Evolutionary conservation across 2,113 vertebrate species (phyloP).

Genomic region (Erythrocercus mccallii): DNA sequence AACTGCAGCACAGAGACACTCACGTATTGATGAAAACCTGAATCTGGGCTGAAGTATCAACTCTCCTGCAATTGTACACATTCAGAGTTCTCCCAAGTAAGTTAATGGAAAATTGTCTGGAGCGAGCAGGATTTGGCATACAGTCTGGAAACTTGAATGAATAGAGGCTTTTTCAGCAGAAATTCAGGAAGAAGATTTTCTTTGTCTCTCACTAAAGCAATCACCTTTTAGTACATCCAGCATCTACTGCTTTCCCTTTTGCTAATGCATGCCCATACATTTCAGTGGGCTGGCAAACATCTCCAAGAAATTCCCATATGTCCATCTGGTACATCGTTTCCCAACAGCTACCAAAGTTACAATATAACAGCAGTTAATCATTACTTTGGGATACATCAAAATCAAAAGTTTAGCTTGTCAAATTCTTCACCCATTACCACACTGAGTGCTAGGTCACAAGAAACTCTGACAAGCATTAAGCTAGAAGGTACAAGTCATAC

Average conservation of each 20-base stretch:
- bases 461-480: neutral
- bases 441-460: neutral
- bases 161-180: neutral
- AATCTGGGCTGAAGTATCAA: neutral
- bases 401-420: neutral
- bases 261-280: neutral
- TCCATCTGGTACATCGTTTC: neutral
- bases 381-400: neutral
- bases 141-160: neutral
- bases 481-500: neutral
- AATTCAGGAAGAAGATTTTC: neutral
- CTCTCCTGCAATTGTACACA: neutral
- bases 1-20: neutral
- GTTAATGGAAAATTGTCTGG: neutral
- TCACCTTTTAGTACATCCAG: neutral
- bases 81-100: neutral
- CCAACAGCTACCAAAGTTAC: neutral
- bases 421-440: neutral
- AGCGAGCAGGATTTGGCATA: neutral
- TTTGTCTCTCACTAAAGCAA: neutral
- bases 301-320: accelerated
- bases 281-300: neutral
- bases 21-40: neutral
- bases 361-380: neutral
- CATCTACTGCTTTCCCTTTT: neutral